Base-by-base conservation (phyloP, 2,888 invertebrate species). In the Pomacea canaliculata region DNA sequence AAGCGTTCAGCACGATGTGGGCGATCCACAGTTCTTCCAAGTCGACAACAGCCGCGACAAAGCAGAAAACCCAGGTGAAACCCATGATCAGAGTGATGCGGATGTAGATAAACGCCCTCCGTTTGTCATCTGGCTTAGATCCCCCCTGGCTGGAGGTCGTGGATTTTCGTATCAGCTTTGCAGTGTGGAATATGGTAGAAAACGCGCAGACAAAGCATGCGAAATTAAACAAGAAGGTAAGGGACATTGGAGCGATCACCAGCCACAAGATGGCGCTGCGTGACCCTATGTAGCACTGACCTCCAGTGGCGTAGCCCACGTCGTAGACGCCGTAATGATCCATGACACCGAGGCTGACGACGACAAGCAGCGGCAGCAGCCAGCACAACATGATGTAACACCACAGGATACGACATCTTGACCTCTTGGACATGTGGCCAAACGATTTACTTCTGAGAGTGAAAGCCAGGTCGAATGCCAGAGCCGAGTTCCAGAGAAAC, bases 41-140 rank as follows among this genome's bases (percentile, higher is more conserved):
- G 76, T 82, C 65, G 37, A 76, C 60, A 65, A 72, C 46, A 69
- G 80, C 60, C 68, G 83, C 78, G 71, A 77, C 23, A 49, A 80
- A 69, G 66, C 73, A 71, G 27, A 80, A 62, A 18, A 74, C 23
- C 79, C 79, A 80, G 23, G 63, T 73, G 12, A 76, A 49, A 12
- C 79, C 79, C 79, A 80, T 78, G 46, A 80, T 59, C 13, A 80
- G 23, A 16, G 76, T 69, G 56, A 80, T 49, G 56, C 73, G 70
- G 63, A 77, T 46, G 46, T 76, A 80, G 37, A 74, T 46, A 18
- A 73, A 60, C 18, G 76, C 48, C 8, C 56, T 70, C 5, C 73
- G 67, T 49, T 74, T 70, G 0, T 69, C 71, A 8, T 56, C 46
- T 18, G 13, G 9, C 7, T 59, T 27, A 7, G n/a, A 19, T 7